Conservation (phyloP, 2,113 vertebrate species). For the Tylochromis polylepis region DNA sequence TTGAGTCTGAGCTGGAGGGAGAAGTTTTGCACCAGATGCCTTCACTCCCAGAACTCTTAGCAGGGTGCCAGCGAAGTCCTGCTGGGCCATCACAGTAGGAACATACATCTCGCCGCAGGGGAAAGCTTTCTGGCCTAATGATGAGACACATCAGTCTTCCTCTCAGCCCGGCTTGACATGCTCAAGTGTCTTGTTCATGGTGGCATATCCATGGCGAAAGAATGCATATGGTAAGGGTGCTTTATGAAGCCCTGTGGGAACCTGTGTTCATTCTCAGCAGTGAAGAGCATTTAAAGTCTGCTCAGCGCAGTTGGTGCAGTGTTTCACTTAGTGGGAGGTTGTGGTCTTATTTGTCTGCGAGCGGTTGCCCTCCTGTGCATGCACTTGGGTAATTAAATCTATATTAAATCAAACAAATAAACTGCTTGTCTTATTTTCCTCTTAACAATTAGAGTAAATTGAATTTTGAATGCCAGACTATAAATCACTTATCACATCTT, state of each 20-base stretch:
- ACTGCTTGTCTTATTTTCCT: not conserved
- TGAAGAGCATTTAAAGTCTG: constrained; percentile 48
- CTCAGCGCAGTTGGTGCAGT: constrained; percentile 49
- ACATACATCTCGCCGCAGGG: constrained; percentile 57
- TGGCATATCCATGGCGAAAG: constrained; percentile 59
- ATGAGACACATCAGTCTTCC: constrained; percentile 64
- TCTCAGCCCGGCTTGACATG: constrained; percentile 57
- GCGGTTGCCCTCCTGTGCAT: not conserved
- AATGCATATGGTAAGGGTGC: constrained; percentile 61
- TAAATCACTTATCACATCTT: not conserved
- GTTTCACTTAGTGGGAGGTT: constrained; percentile 56
- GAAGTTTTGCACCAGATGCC: constrained; percentile 61
- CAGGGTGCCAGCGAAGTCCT: constrained; percentile 61
- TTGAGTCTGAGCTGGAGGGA: constrained; percentile 14
- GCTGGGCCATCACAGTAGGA: constrained; percentile 57
- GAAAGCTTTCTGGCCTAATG: constrained; percentile 43
- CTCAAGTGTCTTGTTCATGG: constrained; percentile 60
- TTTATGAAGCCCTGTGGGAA: constrained; percentile 69
- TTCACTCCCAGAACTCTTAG: constrained; percentile 69
- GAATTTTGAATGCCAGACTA: not conserved
- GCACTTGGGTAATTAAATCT: constrained; percentile 6
- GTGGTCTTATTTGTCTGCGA: constrained; percentile 17
- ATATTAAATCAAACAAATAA: not conserved
- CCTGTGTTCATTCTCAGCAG: constrained; percentile 61
- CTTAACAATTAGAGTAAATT: not conserved